Percentiles rank a stretch among this genome's conserved stretches.
phyloP scores from a whole-genome alignment of 2,113 vertebrate species.

The human (Homo sapiens) region GRCh38 chr12:129895501-129896000 shows the following conservation, averaged over 20 bases:
- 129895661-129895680: too few relatives aligned
- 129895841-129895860: background rate
- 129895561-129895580: too few relatives aligned
- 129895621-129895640: background rate
- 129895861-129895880: background rate
- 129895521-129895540: too few relatives aligned
- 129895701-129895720: accelerated
- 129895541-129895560: too few relatives aligned
- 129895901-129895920: too few relatives aligned
- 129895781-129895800: too few relatives aligned
- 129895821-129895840: background rate
- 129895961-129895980: too few relatives aligned
- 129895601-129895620: accelerated
- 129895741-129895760: too few relatives aligned
- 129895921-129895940: background rate
- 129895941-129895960: background rate
- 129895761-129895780: background rate
- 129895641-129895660: accelerated
- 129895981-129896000: too few relatives aligned
- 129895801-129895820: background rate
- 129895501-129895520: background rate
- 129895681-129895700: background rate
- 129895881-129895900: too few relatives aligned
- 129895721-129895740: accelerated
- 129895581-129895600: too few relatives aligned